A percentile compares a stretch with the other conserved stretches of the same genome.
phyloP scores from a whole-genome alignment of 2,888 invertebrate genomes.

The Drepana falcataria region DNA sequence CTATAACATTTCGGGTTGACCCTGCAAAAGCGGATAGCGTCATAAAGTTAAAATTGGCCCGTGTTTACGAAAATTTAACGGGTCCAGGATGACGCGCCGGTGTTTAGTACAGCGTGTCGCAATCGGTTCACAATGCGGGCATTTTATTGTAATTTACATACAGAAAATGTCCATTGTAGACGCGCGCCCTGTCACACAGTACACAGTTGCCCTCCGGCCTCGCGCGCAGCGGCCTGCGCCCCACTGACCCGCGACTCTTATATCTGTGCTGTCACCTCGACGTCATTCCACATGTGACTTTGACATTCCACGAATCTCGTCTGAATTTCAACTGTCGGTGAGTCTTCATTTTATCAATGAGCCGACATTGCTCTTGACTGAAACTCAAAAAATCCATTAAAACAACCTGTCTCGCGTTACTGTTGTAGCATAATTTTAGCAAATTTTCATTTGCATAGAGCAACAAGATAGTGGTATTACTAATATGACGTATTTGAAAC shows the following conservation, averaged over 20 bases:
- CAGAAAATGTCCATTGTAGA: constrained; percentile 66
- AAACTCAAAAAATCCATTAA: not conserved
- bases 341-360: not conserved
- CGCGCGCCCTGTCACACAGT: constrained; percentile 63
- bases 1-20: too few relatives aligned
- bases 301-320: constrained; percentile 1
- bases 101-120: constrained; percentile 72
- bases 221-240: constrained; percentile 54
- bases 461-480: too few relatives aligned
- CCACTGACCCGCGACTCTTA: constrained; percentile 34
- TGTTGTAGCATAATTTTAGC: not conserved
- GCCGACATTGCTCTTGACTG: not conserved
- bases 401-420: not conserved
- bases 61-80: constrained; percentile 31
- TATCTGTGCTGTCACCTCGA: constrained; percentile 25
- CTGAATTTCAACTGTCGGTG: not conserved
- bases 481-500: too few relatives aligned
- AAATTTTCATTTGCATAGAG: too few relatives aligned
- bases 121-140: constrained; percentile 70
- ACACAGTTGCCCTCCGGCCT: constrained; percentile 66
- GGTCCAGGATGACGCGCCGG: constrained; percentile 47
- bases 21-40: not conserved
- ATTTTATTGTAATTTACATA: constrained; percentile 76
- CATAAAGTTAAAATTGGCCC: constrained; percentile 35
- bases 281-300: constrained; percentile 11